Conservation (phyloP, 2,113 vertebrate species). For the Leucoraja erinaceus region DNA sequence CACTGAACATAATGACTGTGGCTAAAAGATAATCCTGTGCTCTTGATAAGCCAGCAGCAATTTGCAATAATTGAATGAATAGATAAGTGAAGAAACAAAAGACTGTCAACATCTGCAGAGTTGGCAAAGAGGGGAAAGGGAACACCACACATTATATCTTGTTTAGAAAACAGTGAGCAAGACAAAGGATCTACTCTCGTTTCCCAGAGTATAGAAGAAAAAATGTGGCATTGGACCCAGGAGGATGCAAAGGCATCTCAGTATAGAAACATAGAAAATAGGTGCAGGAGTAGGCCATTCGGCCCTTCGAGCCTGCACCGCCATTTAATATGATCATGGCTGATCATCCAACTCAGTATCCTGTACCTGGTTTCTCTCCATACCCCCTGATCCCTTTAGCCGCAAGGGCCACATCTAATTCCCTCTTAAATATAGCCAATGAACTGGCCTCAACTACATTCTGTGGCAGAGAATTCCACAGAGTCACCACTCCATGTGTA, state of each 20-base stretch:
- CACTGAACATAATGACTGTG: not conserved
- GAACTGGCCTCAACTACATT: no score
- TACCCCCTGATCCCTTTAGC: no score
- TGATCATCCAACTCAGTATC: no score
- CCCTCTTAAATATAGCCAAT: no score
- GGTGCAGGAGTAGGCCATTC: no score
- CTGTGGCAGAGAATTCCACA: no score
- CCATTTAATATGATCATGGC: no score
- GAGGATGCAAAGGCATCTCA: not conserved
- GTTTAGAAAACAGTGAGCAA: not conserved
- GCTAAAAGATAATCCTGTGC: not conserved
- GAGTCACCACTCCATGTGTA: no score
- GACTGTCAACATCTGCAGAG: not conserved
- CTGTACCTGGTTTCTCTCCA: no score
- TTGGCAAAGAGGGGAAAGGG: not conserved
- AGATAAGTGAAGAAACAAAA: not conserved
- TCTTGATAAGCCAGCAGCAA: not conserved
- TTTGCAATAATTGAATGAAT: not conserved
- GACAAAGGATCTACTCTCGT: not conserved
- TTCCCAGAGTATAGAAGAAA: not conserved
- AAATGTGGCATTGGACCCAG: not conserved
- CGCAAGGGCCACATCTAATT: no score
- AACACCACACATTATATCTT: not conserved
- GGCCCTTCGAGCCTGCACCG: no score
- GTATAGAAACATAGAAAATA: no score